phyloP scores from a whole-genome alignment of 2,888 invertebrate genomes.

The Tiliacea aurago region DNA sequence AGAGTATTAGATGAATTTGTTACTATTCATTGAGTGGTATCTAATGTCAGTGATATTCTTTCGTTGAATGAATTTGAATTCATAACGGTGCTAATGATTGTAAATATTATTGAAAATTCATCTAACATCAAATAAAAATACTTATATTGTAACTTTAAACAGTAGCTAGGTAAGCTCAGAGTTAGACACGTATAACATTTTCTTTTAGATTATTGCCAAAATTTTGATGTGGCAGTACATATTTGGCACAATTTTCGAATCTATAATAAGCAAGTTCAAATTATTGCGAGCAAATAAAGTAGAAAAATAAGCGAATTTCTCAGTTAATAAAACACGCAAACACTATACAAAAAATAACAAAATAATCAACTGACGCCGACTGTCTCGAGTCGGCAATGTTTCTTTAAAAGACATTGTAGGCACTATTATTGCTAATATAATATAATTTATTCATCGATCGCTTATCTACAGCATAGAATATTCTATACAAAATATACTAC shows the following conservation, averaged over 20 bases:
- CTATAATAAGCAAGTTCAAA: conserved; percentile 71
- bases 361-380: conserved; percentile 83
- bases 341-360: conserved; percentile 85
- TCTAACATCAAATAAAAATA: conserved; percentile 64
- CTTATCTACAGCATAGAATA: conserved; percentile 89
- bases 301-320: conserved; percentile 73
- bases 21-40: conserved; percentile 21
- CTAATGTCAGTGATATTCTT: not conserved
- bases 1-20: conserved; percentile 54
- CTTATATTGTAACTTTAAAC: conserved; percentile 66
- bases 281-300: conserved; percentile 70
- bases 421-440: conserved; percentile 90
- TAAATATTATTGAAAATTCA: conserved; percentile 60
- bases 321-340: conserved; percentile 84
- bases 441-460: conserved; percentile 84
- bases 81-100: conserved; percentile 4
- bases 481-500: conserved; percentile 90
- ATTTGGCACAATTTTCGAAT: conserved; percentile 85
- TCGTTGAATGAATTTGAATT: conserved; percentile 11
- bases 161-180: conserved; percentile 78
- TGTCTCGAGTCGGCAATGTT: conserved; percentile 74
- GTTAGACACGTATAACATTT: conserved; percentile 72
- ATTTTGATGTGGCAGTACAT: conserved; percentile 76
- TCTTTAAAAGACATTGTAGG: conserved; percentile 89
- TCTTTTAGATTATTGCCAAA: conserved; percentile 78